Evolutionary conservation across 2,888 invertebrate species (phyloP).

Genomic region (Saturnia japonica): DNA sequence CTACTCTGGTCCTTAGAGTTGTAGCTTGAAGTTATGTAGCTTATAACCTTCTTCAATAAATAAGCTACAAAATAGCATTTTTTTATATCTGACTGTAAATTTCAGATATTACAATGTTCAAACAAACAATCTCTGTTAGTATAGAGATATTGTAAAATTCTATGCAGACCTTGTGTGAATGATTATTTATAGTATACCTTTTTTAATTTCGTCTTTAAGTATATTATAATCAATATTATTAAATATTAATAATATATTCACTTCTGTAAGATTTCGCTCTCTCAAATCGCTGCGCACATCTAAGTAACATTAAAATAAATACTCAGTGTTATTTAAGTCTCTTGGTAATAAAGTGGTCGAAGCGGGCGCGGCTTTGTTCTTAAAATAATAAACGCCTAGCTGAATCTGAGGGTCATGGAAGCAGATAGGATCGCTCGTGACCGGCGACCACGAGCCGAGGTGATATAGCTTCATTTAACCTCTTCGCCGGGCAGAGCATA

Average conservation of each 20-base stretch:
- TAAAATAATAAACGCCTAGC: conserved; percentile 14
- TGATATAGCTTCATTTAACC: conserved; percentile 24
- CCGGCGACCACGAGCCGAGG: conserved; percentile 54
- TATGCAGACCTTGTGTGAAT: too few species aligned
- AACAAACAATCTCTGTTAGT: too few species aligned
- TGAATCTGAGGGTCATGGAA: conserved; percentile 43
- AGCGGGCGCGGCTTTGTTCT: neutral
- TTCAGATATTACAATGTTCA: too few species aligned
- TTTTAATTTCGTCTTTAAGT: too few species aligned
- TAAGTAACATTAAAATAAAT: neutral
- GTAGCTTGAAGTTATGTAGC: too few species aligned
- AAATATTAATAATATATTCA: neutral
- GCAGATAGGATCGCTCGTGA: conserved; percentile 69
- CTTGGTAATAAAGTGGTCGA: neutral
- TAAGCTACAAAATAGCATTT: too few species aligned
- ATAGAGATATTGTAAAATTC: too few species aligned
- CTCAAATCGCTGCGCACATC: neutral
- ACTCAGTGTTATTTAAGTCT: neutral
- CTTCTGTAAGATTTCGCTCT: neutral
- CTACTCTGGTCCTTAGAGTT: too few species aligned
- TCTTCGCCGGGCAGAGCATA: neutral
- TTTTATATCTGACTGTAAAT: too few species aligned
- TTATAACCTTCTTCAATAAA: too few species aligned
- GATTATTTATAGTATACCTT: too few species aligned
- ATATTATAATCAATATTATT: too few species aligned